Evolutionary conservation across 2,888 invertebrate species (phyloP).

Genomic region (Bimastos eiseni): DNA sequence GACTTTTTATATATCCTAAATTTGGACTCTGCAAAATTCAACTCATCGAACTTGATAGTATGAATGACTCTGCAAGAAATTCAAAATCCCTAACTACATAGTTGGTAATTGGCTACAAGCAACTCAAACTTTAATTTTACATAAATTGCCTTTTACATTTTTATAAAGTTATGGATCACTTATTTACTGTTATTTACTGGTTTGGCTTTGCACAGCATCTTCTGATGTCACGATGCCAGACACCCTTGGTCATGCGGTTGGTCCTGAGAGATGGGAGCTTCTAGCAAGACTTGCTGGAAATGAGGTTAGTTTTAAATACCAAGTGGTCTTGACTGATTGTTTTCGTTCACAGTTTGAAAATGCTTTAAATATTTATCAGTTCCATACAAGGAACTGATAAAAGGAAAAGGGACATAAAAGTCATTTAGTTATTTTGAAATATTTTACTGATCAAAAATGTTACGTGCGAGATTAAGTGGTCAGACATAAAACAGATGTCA

Average conservation of each 20-base stretch:
- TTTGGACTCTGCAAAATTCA: too few relatives aligned
- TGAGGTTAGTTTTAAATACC: constrained; percentile 67
- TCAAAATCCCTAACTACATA: too few relatives aligned
- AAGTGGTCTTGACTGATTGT: background rate
- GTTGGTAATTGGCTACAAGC: too few relatives aligned
- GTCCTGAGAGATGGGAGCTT: constrained; percentile 86
- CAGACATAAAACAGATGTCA: background rate
- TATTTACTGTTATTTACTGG: background rate
- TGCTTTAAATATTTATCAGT: background rate
- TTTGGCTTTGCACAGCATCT: constrained; percentile 45
- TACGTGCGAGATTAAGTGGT: background rate
- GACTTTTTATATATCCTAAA: too few relatives aligned
- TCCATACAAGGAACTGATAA: too few relatives aligned
- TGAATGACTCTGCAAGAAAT: too few relatives aligned
- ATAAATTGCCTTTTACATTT: background rate
- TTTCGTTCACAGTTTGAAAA: background rate
- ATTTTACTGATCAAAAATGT: too few relatives aligned
- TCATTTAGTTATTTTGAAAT: too few relatives aligned
- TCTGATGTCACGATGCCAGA: constrained; percentile 71
- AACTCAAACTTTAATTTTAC: too few relatives aligned
- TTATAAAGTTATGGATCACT: background rate
- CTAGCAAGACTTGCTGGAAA: constrained; percentile 84
- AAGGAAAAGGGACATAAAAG: too few relatives aligned
- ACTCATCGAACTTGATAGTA: too few relatives aligned
- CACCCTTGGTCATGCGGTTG: constrained; percentile 88